These are phyloP conservation scores for Macaca nemestrina DNA, from an alignment of 2,113 vertebrate genomes.

Conservation along the genomic window DNA sequence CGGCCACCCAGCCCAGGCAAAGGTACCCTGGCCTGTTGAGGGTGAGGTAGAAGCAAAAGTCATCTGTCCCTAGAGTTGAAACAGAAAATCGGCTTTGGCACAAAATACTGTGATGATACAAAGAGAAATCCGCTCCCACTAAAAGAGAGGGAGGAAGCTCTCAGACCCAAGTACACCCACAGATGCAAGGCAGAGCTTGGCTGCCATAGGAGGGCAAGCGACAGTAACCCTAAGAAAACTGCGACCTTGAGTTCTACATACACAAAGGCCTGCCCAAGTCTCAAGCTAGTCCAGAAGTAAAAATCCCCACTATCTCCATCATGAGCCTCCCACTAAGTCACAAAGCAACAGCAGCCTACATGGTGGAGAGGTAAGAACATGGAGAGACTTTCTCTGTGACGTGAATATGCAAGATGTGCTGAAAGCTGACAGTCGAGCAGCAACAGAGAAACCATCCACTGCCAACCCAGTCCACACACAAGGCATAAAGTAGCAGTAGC, in stretches of 20 bases:
- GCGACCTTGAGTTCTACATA: background rate
- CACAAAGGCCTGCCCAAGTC: background rate
- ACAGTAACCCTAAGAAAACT: background rate
- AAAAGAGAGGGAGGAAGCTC: background rate
- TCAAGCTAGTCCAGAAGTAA: background rate
- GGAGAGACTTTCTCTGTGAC: background rate
- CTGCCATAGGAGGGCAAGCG: background rate
- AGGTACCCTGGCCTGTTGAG: background rate
- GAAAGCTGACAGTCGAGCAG: background rate
- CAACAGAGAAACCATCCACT: background rate
- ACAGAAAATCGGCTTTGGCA: background rate
- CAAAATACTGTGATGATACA: background rate
- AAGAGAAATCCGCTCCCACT: background rate
- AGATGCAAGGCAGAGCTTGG: background rate
- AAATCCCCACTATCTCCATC: background rate
- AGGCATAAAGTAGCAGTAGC: background rate
- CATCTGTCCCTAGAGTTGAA: background rate
- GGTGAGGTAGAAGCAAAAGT: background rate
- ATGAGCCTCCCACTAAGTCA: background rate
- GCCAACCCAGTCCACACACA: rapidly evolving
- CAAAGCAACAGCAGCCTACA: background rate
- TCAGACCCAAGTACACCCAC: background rate
- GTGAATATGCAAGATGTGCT: background rate
- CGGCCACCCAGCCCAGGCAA: background rate
- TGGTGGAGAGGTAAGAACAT: background rate